phyloP scores from a whole-genome alignment of 2,888 invertebrate species.

The Biston stratarius region DNA sequence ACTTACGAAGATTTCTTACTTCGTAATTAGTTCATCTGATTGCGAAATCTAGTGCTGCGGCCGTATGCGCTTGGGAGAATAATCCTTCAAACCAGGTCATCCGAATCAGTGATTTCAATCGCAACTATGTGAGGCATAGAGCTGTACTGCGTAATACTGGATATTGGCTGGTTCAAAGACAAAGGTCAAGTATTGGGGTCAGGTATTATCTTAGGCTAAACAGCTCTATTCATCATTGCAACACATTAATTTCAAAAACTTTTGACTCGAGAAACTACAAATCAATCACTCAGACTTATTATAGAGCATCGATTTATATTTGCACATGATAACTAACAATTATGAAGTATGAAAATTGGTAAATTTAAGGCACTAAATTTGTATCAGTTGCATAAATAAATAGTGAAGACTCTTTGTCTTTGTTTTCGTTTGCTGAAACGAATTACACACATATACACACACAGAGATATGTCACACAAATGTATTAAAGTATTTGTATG shows the following conservation, averaged over 20 bases:
- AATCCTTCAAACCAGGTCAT: slow-evolving; percentile 35
- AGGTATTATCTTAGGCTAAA: slow-evolving; percentile 4
- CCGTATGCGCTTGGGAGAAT: slow-evolving; percentile 15
- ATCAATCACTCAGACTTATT: too few species aligned
- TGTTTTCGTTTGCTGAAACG: too few species aligned
- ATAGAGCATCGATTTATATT: too few species aligned
- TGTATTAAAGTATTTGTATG: too few species aligned
- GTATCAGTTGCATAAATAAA: too few species aligned
- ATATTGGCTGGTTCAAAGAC: slow-evolving; percentile 16
- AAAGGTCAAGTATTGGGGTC: slow-evolving; percentile 19
- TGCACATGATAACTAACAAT: too few species aligned
- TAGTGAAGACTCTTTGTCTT: too few species aligned
- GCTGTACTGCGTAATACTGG: slow-evolving; percentile 3
- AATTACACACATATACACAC: too few species aligned
- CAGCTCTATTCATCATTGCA: background rate
- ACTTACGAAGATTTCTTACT: background rate
- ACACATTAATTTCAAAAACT: background rate
- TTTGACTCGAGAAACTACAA: too few species aligned
- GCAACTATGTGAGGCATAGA: slow-evolving; percentile 7
- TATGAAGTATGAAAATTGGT: too few species aligned
- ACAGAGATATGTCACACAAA: too few species aligned
- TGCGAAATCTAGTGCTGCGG: slow-evolving; percentile 15
- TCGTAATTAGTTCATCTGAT: slow-evolving; percentile 14
- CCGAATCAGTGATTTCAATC: slow-evolving; percentile 23
- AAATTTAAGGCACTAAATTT: too few species aligned